phyloP scores from a whole-genome alignment of 2,113 vertebrate genomes.

The Colinus virginianus region DNA sequence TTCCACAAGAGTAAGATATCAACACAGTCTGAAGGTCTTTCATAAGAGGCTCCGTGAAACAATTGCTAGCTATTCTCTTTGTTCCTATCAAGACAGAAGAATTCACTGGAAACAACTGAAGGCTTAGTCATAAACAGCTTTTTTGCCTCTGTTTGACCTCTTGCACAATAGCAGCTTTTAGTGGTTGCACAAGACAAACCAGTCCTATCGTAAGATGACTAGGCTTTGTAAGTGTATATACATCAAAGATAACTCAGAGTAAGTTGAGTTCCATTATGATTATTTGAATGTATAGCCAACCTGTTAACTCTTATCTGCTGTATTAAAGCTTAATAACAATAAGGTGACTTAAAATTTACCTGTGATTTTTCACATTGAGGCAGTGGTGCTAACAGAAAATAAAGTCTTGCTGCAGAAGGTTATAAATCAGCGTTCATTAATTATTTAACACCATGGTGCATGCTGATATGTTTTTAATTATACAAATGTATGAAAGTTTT shows the following conservation, averaged over 20 bases:
- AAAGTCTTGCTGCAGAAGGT: neutral
- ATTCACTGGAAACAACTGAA: neutral
- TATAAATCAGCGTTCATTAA: neutral
- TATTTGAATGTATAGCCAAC: neutral
- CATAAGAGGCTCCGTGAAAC: neutral
- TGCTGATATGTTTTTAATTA: neutral
- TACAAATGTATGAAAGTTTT: neutral
- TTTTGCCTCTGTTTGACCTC: neutral
- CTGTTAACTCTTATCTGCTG: neutral
- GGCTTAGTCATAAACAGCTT: neutral
- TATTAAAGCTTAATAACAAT: neutral
- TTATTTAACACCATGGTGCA: neutral
- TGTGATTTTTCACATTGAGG: neutral
- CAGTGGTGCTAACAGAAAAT: neutral
- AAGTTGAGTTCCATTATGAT: neutral
- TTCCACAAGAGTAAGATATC: neutral
- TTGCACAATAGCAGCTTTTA: neutral
- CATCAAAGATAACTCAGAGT: neutral
- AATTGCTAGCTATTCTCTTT: neutral
- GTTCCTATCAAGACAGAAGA: neutral
- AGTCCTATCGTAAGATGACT: neutral
- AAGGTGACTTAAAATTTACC: neutral
- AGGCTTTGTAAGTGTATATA: neutral
- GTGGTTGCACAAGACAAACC: neutral
- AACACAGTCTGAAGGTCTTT: neutral